Evolutionary conservation across 1,140 invertebrate species (phyloP), one percentile per base, ranked within the genome.

Genomic region (Radopholus similis): DNA sequence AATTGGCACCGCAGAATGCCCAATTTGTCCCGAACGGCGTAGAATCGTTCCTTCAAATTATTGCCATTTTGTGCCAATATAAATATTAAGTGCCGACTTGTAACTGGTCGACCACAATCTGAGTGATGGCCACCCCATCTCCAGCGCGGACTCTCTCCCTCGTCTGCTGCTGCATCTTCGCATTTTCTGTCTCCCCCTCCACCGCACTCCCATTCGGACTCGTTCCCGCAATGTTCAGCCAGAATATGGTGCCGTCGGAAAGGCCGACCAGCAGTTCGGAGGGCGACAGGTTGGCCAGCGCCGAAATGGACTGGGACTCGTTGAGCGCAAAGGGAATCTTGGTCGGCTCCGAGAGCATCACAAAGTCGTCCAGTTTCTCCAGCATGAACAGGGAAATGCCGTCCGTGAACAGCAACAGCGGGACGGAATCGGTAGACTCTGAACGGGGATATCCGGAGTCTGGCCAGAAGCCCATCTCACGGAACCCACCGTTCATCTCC

Each of bases 331-430:
- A 74, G 18, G 75, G 44, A 51, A 75, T 40, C 30, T 42, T 56
- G 21, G 30, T 47, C 13, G 75, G 71, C 54, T 75, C 73, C 26
- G 26, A 44, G 5, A 74, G 35, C 49, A 75, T 38, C 23, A 76
- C 32, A 49, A 65, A 75, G 57, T 75, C 73, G 49, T 75, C 68
- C 13, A 73, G 37, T 65, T 75, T 66, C 15, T 57, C n/a, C 44
- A 75, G 6, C 40, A 51, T 32, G 28, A 73, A 54, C 15, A 75
- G n/a, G 15, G 38, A n/a, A n/a, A 53, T 74, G 21, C 73, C 73
- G 30, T 75, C 76, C 3, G 75, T 73, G 21, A 78, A 73, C 30
- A 75, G 8, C 6, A 75, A 37, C n/a, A n/a, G n/a, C n/a, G n/a
- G n/a, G n/a, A n/a, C n/a, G n/a, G n/a, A n/a, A n/a, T n/a, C n/a